Conservation (phyloP, 1,140 invertebrate genomes). For the Macrostomum lignano region DNA sequence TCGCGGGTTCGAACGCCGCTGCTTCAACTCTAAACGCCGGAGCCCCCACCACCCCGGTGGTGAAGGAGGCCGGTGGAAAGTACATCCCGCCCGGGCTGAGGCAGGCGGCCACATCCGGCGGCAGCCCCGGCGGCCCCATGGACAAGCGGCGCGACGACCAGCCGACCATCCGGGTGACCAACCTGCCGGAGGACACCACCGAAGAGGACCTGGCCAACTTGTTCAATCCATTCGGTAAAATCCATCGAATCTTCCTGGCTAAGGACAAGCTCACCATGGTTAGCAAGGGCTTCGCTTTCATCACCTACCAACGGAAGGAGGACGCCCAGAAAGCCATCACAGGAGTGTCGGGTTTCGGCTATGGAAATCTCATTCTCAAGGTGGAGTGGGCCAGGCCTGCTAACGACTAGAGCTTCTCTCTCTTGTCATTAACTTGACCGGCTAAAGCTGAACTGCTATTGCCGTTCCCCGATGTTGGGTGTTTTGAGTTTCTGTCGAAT, state of each 20-base stretch:
- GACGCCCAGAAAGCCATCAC: slow-evolving; percentile 70
- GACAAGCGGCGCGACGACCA: slow-evolving; percentile 42
- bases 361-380: slow-evolving; percentile 84
- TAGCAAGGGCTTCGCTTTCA: slow-evolving; percentile 52
- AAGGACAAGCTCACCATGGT: slow-evolving; percentile 39
- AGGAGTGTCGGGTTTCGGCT: slow-evolving; percentile 66
- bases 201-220: slow-evolving; percentile 79
- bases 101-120: too few relatives aligned
- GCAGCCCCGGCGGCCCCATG: too few relatives aligned
- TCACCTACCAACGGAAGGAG: slow-evolving; percentile 58
- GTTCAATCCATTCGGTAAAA: slow-evolving; percentile 59
- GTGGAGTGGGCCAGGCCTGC: slow-evolving; percentile 80
- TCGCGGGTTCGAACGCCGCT: too few relatives aligned
- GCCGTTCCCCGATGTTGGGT: too few relatives aligned
- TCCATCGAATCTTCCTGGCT: slow-evolving; percentile 56
- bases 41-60: too few relatives aligned
- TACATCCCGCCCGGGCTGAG: too few relatives aligned
- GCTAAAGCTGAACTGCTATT: too few relatives aligned
- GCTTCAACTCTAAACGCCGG: too few relatives aligned
- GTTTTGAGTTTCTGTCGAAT: too few relatives aligned
- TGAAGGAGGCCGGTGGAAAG: too few relatives aligned
- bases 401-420: too few relatives aligned
- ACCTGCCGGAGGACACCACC: slow-evolving; percentile 73
- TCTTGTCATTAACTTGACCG: too few relatives aligned
- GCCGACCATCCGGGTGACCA: slow-evolving; percentile 74